Evolutionary conservation across 2,113 vertebrate species (phyloP).

Genomic region (Oreochromis niloticus): DNA sequence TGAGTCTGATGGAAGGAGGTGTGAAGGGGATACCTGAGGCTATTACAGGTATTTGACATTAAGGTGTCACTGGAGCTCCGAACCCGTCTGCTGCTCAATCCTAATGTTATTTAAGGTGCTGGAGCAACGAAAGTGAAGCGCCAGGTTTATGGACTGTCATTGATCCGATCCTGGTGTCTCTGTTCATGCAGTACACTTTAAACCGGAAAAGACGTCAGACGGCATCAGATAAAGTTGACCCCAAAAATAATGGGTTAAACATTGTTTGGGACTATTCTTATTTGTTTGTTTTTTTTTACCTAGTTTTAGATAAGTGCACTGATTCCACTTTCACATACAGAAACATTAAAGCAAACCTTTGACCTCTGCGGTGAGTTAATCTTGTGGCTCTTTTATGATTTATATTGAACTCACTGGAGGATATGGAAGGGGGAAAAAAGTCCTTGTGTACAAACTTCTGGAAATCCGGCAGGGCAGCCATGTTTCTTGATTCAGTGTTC

Average conservation of each 20-base stretch:
- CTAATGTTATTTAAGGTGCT: slow-evolving; percentile 30
- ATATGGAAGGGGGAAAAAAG: fast-evolving
- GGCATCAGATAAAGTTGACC: neutral
- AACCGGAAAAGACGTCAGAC: neutral
- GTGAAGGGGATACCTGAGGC: neutral
- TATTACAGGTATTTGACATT: slow-evolving; percentile 59
- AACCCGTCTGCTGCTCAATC: slow-evolving; percentile 20
- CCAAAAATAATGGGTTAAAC: neutral
- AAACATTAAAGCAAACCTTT: neutral
- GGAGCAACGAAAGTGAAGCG: neutral
- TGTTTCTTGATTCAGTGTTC: neutral
- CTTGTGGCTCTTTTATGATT: neutral
- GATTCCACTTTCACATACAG: neutral
- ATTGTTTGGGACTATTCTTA: neutral
- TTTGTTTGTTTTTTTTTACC: neutral
- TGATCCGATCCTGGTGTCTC: neutral
- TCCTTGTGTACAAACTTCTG: neutral
- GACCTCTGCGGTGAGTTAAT: neutral
- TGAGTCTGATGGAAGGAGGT: neutral
- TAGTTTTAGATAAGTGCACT: neutral
- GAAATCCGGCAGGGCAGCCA: fast-evolving
- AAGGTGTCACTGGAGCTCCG: slow-evolving; percentile 47
- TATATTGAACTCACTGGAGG: neutral
- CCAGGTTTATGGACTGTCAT: neutral
- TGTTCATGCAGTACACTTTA: neutral